Base-by-base conservation (phyloP, 2,797 vertebrate genomes). In the Sebastes wilsoni region DNA sequence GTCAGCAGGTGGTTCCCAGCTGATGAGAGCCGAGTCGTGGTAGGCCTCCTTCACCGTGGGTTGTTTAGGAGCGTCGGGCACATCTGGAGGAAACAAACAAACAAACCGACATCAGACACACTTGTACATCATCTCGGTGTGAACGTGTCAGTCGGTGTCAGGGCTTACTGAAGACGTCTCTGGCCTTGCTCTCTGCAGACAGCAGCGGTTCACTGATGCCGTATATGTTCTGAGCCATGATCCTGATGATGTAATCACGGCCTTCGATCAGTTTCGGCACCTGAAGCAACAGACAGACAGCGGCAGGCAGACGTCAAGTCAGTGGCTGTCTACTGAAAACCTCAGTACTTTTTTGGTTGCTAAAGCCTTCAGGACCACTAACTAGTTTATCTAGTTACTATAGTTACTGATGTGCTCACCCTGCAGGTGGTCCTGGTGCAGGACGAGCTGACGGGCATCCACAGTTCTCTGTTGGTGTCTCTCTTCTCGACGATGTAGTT, bases 401-500 rank as follows among this genome's bases (percentile, higher is more conserved):
- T 42, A 42, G 38, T 42, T 42, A 42, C 16, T 46, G 56, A 58
- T 66, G 1, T 32, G 10, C 79, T 3, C 32, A 80, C 84, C 80
- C 90, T 99, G 96, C 98, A 99, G 46, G 96, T 95, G 88, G 97
- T 97, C 90, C 98, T 98, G 75, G 97, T 97, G 83, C 96, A 96
- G 87, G 98, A 97, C 34, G 96, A 95, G 59, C 96, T 98, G 89
- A 99, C 98, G 6, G 99, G 98, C 97, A 99, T 99, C 99, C 99
- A 99, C 60, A 99, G 38, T 25, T 99, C 99, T 94, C 97, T 96
- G 93, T 99, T 97, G 80, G 96, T 93, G 87, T 99, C 99, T 92
- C 96, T 97, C 95, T 99, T 99, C 93, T 99, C 99, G 75, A 99
- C 87, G 90, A 99, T 97, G 84, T 99, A 99, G 95, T 99, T 99